Conservation (phyloP, 37 sponge, comb jelly and placozoan genomes). For the Oopsacas minuta region DNA sequence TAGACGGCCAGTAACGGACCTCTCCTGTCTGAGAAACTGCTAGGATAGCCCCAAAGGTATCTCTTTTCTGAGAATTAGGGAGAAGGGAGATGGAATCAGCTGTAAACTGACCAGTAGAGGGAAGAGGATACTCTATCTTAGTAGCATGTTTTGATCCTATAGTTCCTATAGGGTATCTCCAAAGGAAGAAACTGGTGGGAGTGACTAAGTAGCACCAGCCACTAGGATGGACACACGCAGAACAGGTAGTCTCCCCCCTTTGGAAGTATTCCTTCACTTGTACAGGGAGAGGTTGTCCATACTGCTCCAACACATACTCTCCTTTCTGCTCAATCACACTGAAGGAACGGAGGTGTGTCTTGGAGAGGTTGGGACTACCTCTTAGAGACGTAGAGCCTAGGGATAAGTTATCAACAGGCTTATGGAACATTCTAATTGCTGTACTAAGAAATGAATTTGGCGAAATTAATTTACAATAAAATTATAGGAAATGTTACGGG, state of each 20-base stretch:
- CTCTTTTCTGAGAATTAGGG: neutral
- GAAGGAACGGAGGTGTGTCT: neutral
- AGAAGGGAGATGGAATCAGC: neutral
- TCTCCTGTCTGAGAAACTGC: neutral
- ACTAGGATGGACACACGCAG: neutral
- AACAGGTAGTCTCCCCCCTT: neutral
- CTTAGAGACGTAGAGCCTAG: neutral
- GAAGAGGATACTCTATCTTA: neutral
- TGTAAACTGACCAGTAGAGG: neutral
- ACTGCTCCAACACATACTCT: neutral
- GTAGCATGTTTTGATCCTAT: neutral
- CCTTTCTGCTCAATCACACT: constrained; percentile 13
- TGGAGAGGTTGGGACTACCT: constrained; percentile 13
- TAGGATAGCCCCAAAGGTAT: neutral
- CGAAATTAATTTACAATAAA: no score
- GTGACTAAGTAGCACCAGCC: constrained; percentile 15
- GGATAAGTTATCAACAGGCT: neutral
- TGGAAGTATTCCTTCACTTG: constrained; percentile 1
- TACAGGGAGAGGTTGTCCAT: neutral
- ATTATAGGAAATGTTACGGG: no score
- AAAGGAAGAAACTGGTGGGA: neutral
- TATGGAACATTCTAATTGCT: neutral
- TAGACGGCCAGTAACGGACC: constrained; percentile 3
- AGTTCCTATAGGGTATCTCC: neutral
- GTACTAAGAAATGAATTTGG: no score